A percentile compares a stretch with the other conserved stretches of the same genome.
Evolutionary conservation across 1,140 invertebrate genomes (phyloP).

Genomic region (Drosophila suzukii): DNA sequence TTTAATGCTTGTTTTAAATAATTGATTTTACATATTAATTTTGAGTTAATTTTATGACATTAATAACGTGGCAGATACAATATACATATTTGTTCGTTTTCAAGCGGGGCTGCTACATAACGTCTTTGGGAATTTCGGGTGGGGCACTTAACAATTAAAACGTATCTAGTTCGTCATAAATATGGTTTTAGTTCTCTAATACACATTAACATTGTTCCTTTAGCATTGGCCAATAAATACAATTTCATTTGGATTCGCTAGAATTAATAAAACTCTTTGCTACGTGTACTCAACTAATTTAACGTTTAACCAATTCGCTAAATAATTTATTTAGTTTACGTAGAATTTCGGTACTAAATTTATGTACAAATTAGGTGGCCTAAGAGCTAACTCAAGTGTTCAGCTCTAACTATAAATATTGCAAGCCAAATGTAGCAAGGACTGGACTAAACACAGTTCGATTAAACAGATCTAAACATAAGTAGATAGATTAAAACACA

Average conservation of each 20-base stretch:
- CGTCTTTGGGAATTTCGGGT: constrained; percentile 19
- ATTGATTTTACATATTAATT: constrained; percentile 35
- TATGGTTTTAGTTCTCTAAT: constrained; percentile 18
- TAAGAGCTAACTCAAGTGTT: constrained; percentile 47
- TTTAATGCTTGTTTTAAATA: constrained; percentile 10
- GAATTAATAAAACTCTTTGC: constrained; percentile 46
- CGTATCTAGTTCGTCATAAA: constrained; percentile 38
- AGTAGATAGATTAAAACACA: constrained; percentile 68
- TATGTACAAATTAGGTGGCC: constrained; percentile 71
- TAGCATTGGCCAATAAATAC: constrained; percentile 57
- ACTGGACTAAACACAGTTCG: constrained; percentile 30
- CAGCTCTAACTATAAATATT: constrained; percentile 30
- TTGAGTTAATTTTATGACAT: constrained; percentile 37
- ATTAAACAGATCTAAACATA: constrained; percentile 49
- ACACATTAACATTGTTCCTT: constrained; percentile 32
- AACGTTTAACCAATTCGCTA: constrained; percentile 73
- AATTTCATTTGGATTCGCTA: constrained; percentile 52
- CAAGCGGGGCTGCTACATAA: constrained; percentile 33
- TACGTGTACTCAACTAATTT: constrained; percentile 61
- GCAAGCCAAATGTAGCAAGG: constrained; percentile 20
- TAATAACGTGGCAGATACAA: constrained; percentile 61
- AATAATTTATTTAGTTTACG: constrained; percentile 68
- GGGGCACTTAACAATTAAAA: constrained; percentile 43
- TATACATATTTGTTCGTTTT: constrained; percentile 41
- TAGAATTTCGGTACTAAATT: constrained; percentile 36